These are phyloP conservation scores for Hylia prasina DNA, from an alignment of 2,113 vertebrate species.

Conservation along the genomic window DNA sequence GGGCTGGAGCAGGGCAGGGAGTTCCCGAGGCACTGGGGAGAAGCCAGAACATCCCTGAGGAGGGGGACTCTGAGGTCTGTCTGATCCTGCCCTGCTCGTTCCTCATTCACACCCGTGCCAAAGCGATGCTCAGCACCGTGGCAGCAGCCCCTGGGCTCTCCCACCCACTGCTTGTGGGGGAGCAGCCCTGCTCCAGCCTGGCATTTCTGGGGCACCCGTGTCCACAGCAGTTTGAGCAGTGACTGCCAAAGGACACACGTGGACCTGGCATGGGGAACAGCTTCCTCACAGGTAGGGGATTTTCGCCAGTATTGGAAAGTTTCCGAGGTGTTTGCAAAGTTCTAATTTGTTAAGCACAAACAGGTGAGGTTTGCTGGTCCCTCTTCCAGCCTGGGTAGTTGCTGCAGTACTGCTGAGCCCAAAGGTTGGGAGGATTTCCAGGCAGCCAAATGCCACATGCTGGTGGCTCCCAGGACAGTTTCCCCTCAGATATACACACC, in stretches of 20 bases:
- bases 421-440: not conserved
- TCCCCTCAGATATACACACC: not conserved
- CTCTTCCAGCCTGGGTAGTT: not conserved
- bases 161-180: accelerated
- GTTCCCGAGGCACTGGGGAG: not conserved
- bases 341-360: accelerated
- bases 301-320: accelerated
- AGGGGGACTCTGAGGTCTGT: not conserved
- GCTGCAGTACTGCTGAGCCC: not conserved
- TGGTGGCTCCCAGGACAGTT: not conserved
- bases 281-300: not conserved
- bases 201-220: not conserved
- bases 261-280: not conserved
- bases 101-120: not conserved
- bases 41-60: not conserved
- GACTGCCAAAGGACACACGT: not conserved
- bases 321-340: not conserved
- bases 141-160: not conserved
- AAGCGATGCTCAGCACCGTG: accelerated
- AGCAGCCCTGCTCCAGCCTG: not conserved
- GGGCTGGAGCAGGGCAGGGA: not conserved
- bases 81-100: not conserved
- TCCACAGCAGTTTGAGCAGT: not conserved
- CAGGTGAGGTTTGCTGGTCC: not conserved
- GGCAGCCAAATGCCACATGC: not conserved